phyloP scores from a whole-genome alignment of 2,113 vertebrate genomes.

The Vulpes lagopus region DNA sequence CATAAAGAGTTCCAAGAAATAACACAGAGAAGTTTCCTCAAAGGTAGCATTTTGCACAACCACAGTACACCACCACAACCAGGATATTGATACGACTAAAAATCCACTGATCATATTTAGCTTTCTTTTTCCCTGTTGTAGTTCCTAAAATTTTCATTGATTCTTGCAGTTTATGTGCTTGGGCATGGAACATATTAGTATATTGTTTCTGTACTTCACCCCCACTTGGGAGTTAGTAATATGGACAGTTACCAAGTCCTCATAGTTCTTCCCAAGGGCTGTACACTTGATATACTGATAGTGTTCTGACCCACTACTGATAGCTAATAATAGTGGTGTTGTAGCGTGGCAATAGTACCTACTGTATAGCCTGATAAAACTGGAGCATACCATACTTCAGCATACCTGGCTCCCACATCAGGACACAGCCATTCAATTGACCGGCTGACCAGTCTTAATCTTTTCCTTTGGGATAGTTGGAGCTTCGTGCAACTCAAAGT shows the following conservation, averaged over 20 bases:
- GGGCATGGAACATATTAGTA: background rate
- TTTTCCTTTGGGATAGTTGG: conserved; percentile 31
- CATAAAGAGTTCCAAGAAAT: background rate
- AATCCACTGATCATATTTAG: background rate
- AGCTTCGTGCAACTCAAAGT: background rate
- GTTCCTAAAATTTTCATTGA: conserved; percentile 26
- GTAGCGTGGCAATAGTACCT: background rate
- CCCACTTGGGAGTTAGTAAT: background rate
- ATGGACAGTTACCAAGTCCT: background rate
- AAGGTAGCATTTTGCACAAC: background rate
- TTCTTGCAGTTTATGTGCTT: conserved; percentile 26
- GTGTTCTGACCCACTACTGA: background rate
- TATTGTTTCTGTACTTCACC: background rate
- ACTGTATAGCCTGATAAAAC: background rate
- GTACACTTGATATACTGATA: background rate
- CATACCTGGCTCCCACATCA: background rate
- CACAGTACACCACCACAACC: background rate
- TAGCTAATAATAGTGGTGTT: background rate
- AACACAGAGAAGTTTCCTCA: background rate
- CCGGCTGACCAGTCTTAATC: background rate
- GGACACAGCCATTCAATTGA: background rate
- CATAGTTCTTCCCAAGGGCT: background rate
- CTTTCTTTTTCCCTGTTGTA: conserved; percentile 3
- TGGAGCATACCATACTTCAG: background rate
- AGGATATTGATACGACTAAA: background rate